Conservation (phyloP, 2,113 vertebrate genomes). For the Phrynosoma blainvillii region DNA sequence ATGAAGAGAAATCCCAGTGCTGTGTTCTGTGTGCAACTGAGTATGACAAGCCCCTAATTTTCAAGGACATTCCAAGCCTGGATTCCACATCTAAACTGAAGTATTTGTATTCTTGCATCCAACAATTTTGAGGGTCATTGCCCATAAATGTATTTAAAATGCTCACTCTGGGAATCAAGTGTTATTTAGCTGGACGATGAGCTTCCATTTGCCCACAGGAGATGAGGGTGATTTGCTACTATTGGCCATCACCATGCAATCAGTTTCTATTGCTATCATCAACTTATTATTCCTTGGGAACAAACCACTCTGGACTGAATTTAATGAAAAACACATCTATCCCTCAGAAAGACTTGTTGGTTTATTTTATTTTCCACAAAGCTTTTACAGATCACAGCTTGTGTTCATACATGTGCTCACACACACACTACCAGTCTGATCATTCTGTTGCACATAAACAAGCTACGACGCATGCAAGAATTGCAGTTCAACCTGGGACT, state of each 20-base stretch:
- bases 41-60: conserved; percentile 59
- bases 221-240: conserved; percentile 65
- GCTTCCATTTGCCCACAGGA: conserved; percentile 60
- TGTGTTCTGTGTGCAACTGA: conserved; percentile 48
- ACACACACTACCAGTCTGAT: not conserved
- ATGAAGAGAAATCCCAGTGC: conserved; percentile 43
- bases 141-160: conserved; percentile 51
- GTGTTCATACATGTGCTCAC: not conserved
- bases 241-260: conserved; percentile 68
- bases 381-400: not conserved
- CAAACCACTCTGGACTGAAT: conserved; percentile 31
- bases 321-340: conserved; percentile 50
- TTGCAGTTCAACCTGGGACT: not conserved
- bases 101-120: conserved; percentile 51
- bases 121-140: conserved; percentile 70
- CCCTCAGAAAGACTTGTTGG: conserved; percentile 47
- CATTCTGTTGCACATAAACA: too few species aligned
- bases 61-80: conserved; percentile 13
- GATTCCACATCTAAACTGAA: conserved; percentile 51
- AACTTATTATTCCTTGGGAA: conserved; percentile 59
- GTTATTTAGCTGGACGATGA: conserved; percentile 58
- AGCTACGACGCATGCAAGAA: not conserved
- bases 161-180: conserved; percentile 47
- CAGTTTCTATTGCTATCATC: conserved; percentile 62
- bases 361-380: conserved; percentile 27